Percentiles rank a stretch among this genome's conserved stretches.
These are phyloP conservation scores for Drosophila ananassae DNA, from an alignment of 1,140 invertebrate genomes.

Conservation along the genomic window DNA sequence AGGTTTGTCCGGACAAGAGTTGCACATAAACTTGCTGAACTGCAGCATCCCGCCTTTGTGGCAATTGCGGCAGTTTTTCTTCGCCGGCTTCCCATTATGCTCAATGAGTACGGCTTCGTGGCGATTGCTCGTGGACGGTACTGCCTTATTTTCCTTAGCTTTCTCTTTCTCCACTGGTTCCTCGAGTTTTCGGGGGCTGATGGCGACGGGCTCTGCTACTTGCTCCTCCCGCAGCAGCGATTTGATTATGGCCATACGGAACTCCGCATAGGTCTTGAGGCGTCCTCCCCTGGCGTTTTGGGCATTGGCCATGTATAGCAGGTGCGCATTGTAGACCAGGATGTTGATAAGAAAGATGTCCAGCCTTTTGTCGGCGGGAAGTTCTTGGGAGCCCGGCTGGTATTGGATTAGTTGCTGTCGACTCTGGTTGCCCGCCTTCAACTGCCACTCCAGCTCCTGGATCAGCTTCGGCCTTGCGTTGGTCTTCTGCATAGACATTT, in stretches of 20 bases:
- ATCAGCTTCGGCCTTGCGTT: conserved; percentile 64
- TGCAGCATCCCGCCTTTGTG: conserved; percentile 66
- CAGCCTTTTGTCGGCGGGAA: conserved; percentile 49
- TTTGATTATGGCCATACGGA: conserved; percentile 56
- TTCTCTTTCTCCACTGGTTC: conserved; percentile 2
- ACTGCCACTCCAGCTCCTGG: conserved; percentile 64
- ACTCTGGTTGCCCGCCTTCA: conserved; percentile 29
- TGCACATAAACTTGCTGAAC: conserved; percentile 67
- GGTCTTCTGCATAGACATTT: conserved; percentile 68
- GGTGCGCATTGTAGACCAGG: conserved; percentile 57
- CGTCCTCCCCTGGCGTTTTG: conserved; percentile 9
- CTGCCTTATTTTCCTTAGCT: background rate
- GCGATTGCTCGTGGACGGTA: background rate
- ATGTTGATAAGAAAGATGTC: conserved; percentile 60
- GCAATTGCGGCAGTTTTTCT: conserved; percentile 70
- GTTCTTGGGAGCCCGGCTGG: conserved; percentile 45
- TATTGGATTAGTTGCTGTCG: conserved; percentile 45
- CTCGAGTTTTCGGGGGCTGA: conserved; percentile 3
- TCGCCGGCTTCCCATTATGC: conserved; percentile 49
- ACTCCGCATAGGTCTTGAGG: conserved; percentile 58
- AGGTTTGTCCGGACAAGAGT: conserved; percentile 58
- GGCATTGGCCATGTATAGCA: conserved; percentile 48
- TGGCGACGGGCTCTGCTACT: background rate
- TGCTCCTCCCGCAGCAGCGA: conserved; percentile 53
- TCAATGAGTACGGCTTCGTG: conserved; percentile 52